Percentiles rank a stretch among this genome's conserved stretches.
phyloP scores from a whole-genome alignment of 2,888 invertebrate genomes.

The Belgica antarctica region DNA sequence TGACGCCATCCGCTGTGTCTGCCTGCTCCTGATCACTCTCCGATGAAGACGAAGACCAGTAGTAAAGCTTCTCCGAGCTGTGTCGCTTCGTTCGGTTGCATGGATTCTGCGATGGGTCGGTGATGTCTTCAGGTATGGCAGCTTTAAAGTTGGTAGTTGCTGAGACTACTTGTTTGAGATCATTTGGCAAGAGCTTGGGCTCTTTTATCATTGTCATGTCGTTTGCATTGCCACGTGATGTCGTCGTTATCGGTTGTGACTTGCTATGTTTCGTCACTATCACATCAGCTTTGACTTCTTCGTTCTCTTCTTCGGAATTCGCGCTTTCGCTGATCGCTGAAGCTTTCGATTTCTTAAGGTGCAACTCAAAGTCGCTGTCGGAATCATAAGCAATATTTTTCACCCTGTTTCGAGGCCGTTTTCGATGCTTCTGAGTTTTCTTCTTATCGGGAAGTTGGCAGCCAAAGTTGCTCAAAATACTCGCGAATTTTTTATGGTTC shows the following conservation, averaged over 20 bases:
- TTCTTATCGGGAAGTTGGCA: constrained; percentile 10
- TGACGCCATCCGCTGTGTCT: constrained; percentile 50
- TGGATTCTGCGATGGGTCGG: constrained; percentile 42
- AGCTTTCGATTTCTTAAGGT: constrained; percentile 31
- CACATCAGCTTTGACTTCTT: constrained; percentile 29
- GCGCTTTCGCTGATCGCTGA: constrained; percentile 33
- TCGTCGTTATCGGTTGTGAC: not conserved
- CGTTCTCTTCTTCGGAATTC: constrained; percentile 45
- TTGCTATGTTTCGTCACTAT: constrained; percentile 20
- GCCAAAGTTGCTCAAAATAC: not conserved
- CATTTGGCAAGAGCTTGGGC: constrained; percentile 43
- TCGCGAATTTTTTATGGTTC: constrained; percentile 25
- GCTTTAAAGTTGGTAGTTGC: constrained; percentile 47
- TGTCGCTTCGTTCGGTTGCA: constrained; percentile 50
- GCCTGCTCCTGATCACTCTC: constrained; percentile 52
- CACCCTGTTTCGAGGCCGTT: constrained; percentile 44
- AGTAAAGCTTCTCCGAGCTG: constrained; percentile 59
- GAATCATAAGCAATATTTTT: constrained; percentile 47
- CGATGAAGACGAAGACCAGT: constrained; percentile 67
- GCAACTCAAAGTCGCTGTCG: constrained; percentile 48
- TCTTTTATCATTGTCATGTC: constrained; percentile 32
- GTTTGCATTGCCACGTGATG: constrained; percentile 37
- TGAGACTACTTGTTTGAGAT: constrained; percentile 34
- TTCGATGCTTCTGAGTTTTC: constrained; percentile 44
- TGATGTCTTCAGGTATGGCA: constrained; percentile 51